Base-by-base conservation (phyloP, 1,140 invertebrate genomes). In the Heterodera carotae region DNA sequence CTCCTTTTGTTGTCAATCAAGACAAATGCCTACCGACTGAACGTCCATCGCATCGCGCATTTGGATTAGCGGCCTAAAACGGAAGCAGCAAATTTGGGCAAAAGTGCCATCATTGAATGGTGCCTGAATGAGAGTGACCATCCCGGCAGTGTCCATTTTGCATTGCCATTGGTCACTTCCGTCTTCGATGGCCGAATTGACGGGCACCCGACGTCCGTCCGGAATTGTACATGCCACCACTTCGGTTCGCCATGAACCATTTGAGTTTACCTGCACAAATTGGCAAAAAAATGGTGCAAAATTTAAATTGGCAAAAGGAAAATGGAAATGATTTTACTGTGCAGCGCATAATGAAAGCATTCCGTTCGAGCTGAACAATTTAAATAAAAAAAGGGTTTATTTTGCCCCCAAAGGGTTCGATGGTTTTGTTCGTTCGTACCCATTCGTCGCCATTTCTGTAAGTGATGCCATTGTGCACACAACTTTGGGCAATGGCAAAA, bases 391-490 rank as follows among this genome's bases (percentile, higher is more conserved):
- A 2, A 34, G 8, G 36, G 15, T 22, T 31, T 75, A 15, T 18
- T 10, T 18, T 2, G 29, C 31, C 36, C 15, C 69, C 69, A 7
- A 1, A 4, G 56, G 18, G 48, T 70, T 36, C 66, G 33, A n/a
- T n/a, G n/a, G n/a, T n/a, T n/a, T n/a, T n/a, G n/a, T n/a, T n/a
- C n/a, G n/a, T n/a, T n/a, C n/a, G n/a, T n/a, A 83, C 82, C 82
- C 82, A 83, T 83, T 83, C 82, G 33, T 83, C 81, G 33, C 83
- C 83, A 69, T 83, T 84, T 12, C 34, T 59, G 59, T 83, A 83
- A n/a, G 56, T 77, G n/a, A 75, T 43, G 3, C 82, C 82, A 39
- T 76, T 80, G 53, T 83, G 81, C 29, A 48, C 62, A 53, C 82
- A 83, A 56, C 22, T 56, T 56, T 56, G 48, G 12, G 22, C 48